Conservation (phyloP, 2,797 vertebrate genomes). For the Picus viridis region DNA sequence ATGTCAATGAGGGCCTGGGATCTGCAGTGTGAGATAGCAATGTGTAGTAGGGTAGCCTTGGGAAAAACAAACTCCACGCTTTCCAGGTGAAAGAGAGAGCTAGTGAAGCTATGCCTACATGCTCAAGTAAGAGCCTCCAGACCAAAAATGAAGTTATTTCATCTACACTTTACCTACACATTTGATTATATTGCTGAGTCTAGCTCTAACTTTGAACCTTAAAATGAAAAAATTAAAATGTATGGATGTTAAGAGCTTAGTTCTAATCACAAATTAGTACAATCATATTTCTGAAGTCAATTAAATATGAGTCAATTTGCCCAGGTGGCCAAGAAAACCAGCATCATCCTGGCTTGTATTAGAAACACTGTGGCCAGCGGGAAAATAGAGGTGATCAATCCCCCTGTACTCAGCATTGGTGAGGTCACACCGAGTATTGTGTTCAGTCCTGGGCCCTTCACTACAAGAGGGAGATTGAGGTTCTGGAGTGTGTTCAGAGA, state of each 20-base stretch:
- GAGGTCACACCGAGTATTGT: too few species aligned
- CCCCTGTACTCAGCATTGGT: too few species aligned
- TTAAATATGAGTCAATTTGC: too few species aligned
- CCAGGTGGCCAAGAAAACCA: too few species aligned
- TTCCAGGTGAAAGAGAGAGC: not conserved
- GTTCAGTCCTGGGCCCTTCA: too few species aligned
- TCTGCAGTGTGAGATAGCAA: accelerated
- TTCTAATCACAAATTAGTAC: not conserved
- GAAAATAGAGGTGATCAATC: too few species aligned
- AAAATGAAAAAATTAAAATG: not conserved
- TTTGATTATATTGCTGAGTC: not conserved
- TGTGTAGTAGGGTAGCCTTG: accelerated
- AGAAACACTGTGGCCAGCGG: too few species aligned
- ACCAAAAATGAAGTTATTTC: not conserved
- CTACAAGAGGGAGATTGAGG: too few species aligned
- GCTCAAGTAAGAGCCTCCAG: not conserved
- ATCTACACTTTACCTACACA: not conserved
- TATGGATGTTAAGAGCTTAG: not conserved
- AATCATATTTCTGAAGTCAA: not conserved
- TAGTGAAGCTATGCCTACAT: not conserved
- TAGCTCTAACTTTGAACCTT: not conserved
- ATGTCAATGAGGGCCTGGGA: not conserved
- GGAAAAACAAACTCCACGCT: not conserved
- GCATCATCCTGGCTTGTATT: too few species aligned
- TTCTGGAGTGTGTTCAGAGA: too few species aligned